These are phyloP conservation scores for Limnothrissa miodon DNA, from an alignment of 2,113 vertebrate genomes.

Conservation along the genomic window DNA sequence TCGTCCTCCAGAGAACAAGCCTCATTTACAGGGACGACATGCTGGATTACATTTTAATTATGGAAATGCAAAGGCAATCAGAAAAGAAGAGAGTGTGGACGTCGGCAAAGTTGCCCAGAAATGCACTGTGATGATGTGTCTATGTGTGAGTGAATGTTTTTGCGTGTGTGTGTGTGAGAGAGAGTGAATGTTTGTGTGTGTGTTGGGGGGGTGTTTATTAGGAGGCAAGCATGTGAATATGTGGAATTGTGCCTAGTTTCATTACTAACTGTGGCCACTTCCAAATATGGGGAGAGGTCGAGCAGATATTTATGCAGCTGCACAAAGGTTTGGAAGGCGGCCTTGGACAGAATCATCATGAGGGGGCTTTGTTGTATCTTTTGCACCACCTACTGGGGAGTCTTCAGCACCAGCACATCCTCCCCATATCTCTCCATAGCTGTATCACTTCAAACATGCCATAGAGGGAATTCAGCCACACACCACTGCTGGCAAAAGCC, in stretches of 20 bases:
- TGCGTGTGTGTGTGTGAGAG: constrained; percentile 33
- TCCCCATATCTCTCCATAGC: neutral
- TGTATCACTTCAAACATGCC: neutral
- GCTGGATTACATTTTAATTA: constrained; percentile 60
- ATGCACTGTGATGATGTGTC: neutral
- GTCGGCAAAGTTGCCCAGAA: constrained; percentile 32
- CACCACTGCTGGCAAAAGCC: neutral
- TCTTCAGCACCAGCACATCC: neutral
- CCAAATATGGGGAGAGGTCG: neutral
- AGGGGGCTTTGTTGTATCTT: neutral
- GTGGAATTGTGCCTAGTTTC: neutral
- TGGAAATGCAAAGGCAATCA: constrained; percentile 44
- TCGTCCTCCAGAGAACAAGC: constrained; percentile 48
- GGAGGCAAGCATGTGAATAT: constrained; percentile 3
- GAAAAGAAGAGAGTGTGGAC: constrained; percentile 41
- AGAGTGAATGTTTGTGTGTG: constrained; percentile 28
- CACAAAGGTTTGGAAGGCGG: neutral
- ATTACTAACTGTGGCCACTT: neutral
- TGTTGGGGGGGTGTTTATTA: neutral
- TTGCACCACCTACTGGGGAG: neutral
- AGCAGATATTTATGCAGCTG: constrained; percentile 1
- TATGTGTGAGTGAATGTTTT: neutral
- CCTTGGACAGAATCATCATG: neutral
- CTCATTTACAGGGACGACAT: constrained; percentile 53
- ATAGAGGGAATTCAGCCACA: neutral